phyloP scores from a whole-genome alignment of 2,888 invertebrate species.

The Rugalucina vietnamica region DNA sequence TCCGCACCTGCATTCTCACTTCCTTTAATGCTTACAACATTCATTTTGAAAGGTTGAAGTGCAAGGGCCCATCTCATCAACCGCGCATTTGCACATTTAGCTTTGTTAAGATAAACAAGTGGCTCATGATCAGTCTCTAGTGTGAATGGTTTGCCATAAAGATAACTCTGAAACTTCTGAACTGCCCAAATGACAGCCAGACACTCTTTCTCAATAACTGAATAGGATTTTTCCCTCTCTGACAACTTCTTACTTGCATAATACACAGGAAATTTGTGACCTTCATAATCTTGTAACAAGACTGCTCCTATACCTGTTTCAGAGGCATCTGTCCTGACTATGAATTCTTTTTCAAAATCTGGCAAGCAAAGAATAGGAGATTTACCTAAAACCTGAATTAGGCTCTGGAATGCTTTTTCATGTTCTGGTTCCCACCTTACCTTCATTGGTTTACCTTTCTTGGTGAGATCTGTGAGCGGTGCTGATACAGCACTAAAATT shows the following conservation, averaged over 20 bases:
- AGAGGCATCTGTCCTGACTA: slow-evolving; percentile 48
- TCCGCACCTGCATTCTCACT: background rate
- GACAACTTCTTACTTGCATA: slow-evolving; percentile 70
- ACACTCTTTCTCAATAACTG: slow-evolving; percentile 58
- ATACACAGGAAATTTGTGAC: slow-evolving; percentile 59
- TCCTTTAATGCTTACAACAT: background rate
- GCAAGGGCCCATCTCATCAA: background rate
- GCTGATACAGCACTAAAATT: slow-evolving; percentile 21
- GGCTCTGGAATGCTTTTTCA: slow-evolving; percentile 28
- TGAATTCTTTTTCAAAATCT: slow-evolving; percentile 39
- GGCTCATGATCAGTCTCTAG: slow-evolving; percentile 64
- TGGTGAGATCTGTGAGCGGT: slow-evolving; percentile 45
- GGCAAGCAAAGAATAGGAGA: slow-evolving; percentile 42
- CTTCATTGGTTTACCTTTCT: slow-evolving; percentile 32
- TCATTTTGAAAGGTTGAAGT: background rate
- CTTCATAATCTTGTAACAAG: slow-evolving; percentile 29
- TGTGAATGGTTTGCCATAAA: slow-evolving; percentile 56
- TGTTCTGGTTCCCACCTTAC: slow-evolving; percentile 30
- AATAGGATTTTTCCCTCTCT: slow-evolving; percentile 51
- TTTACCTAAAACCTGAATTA: slow-evolving; percentile 17
- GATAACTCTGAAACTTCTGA: slow-evolving; percentile 48
- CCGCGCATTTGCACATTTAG: background rate
- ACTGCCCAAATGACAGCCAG: slow-evolving; percentile 61
- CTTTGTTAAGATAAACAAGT: background rate
- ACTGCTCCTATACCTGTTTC: slow-evolving; percentile 36